These are phyloP conservation scores for Ctenicera cuprea DNA, from an alignment of 2,888 invertebrate species.

Conservation along the genomic window DNA sequence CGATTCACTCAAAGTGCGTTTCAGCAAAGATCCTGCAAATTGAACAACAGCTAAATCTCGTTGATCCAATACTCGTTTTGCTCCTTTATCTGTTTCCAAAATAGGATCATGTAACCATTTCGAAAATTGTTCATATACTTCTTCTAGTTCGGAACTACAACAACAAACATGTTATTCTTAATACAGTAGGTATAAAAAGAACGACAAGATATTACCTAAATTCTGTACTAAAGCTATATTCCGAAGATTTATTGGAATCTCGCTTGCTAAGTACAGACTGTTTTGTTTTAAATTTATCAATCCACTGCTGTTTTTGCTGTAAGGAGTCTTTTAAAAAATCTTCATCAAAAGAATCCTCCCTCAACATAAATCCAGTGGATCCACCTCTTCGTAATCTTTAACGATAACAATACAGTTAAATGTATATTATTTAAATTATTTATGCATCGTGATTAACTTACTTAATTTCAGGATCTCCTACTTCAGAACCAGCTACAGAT, in stretches of 20 bases:
- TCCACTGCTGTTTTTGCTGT: constrained; percentile 77
- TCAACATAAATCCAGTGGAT: constrained; percentile 84
- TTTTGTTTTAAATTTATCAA: constrained; percentile 77
- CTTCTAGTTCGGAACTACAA: constrained; percentile 82
- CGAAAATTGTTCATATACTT: constrained; percentile 86
- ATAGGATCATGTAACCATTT: constrained; percentile 84
- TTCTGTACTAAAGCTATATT: constrained; percentile 86
- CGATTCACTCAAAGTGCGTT: constrained; percentile 86
- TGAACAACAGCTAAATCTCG: constrained; percentile 84
- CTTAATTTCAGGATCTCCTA: constrained; percentile 82
- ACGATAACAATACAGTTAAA: background rate
- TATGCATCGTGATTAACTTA: too few relatives aligned
- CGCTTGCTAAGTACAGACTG: constrained; percentile 70
- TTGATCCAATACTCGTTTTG: constrained; percentile 79
- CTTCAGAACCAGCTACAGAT: constrained; percentile 81
- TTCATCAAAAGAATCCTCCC: constrained; percentile 82
- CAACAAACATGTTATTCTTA: too few relatives aligned
- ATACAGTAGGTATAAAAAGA: background rate
- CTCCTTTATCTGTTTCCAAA: constrained; percentile 76
- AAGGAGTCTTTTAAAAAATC: too few relatives aligned
- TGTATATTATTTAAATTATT: background rate
- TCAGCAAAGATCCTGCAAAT: constrained; percentile 84
- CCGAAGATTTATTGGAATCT: constrained; percentile 82
- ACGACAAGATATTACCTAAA: constrained; percentile 75
- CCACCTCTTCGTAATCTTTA: constrained; percentile 81